These are phyloP conservation scores for Xylophagus ater DNA, from an alignment of 2,888 invertebrate species.

Conservation along the genomic window DNA sequence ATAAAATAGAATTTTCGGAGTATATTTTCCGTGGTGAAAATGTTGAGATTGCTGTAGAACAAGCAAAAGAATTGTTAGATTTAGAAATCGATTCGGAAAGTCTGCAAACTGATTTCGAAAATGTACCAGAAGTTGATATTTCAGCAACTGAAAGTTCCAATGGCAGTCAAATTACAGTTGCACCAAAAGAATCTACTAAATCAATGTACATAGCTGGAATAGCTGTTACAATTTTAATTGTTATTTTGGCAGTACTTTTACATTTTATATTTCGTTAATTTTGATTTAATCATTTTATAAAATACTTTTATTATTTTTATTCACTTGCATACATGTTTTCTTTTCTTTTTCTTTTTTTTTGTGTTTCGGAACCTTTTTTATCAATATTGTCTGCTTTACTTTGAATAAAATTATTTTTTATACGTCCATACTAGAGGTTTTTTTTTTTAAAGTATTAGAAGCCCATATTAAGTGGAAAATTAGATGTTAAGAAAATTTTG, in stretches of 20 bases:
- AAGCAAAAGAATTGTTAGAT: constrained; percentile 72
- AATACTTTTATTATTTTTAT: too few species aligned
- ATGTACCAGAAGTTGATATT: constrained; percentile 51
- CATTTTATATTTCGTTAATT: constrained; percentile 37
- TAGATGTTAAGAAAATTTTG: too few species aligned
- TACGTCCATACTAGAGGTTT: too few species aligned
- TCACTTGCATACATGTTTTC: too few species aligned
- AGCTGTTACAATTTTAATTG: constrained; percentile 50
- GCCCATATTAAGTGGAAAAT: too few species aligned
- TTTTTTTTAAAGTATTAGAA: too few species aligned
- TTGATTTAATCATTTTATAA: too few species aligned
- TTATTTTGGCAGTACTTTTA: constrained; percentile 50
- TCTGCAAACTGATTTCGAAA: constrained; percentile 63
- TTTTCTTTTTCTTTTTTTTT: too few species aligned
- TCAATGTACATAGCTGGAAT: constrained; percentile 41
- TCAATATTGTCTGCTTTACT: too few species aligned
- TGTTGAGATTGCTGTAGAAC: constrained; percentile 66
- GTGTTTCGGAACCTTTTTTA: too few species aligned
- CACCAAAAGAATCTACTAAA: constrained; percentile 26
- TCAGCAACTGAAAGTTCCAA: constrained; percentile 44
- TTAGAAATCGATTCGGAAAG: constrained; percentile 58
- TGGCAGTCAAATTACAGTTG: constrained; percentile 50
- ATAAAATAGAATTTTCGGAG: constrained; percentile 65
- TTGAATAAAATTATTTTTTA: too few species aligned
- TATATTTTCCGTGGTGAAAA: constrained; percentile 85